Percentiles rank a stretch among this genome's conserved stretches.
phyloP scores from a whole-genome alignment of 2,797 vertebrate genomes.

The Sebastolobus alascanus region DNA sequence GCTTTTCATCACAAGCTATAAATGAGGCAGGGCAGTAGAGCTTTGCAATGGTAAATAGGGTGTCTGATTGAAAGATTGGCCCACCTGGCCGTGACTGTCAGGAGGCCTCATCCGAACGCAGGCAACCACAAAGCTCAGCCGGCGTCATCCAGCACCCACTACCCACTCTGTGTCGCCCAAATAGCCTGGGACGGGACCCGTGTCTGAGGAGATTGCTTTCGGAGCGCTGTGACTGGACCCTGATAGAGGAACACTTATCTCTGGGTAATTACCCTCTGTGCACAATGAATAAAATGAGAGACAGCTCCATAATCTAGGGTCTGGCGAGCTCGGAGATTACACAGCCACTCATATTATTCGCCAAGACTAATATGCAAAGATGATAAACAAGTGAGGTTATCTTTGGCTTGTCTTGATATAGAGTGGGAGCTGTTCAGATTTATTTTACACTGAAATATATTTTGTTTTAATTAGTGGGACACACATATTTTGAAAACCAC shows the following conservation, averaged over 20 bases:
- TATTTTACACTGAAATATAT: conserved; percentile 60
- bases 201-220: conserved; percentile 79
- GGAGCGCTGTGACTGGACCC: conserved; percentile 64
- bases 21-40: conserved; percentile 76
- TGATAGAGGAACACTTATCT: conserved; percentile 81
- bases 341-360: conserved; percentile 70
- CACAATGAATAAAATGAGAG: conserved; percentile 85
- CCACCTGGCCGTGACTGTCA: conserved; percentile 78
- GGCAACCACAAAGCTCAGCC: conserved; percentile 74
- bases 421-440: conserved; percentile 64
- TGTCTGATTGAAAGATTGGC: conserved; percentile 85
- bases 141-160: conserved; percentile 46
- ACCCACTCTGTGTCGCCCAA: conserved; percentile 64
- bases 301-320: conserved; percentile 81
- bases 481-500: conserved; percentile 56
- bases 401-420: conserved; percentile 65
- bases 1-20: conserved; percentile 68
- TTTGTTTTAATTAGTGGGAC: conserved; percentile 75
- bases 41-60: conserved; percentile 82
- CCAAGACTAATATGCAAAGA: conserved; percentile 78
- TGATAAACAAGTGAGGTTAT: conserved; percentile 77
- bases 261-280: conserved; percentile 82
- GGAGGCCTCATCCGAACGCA: conserved; percentile 73
- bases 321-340: conserved; percentile 78
- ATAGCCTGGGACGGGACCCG: conserved; percentile 71